Evolutionary conservation across 2,113 vertebrate species (phyloP), one percentile per base, ranked within the genome.

Genomic region (Lampris incognitus): DNA sequence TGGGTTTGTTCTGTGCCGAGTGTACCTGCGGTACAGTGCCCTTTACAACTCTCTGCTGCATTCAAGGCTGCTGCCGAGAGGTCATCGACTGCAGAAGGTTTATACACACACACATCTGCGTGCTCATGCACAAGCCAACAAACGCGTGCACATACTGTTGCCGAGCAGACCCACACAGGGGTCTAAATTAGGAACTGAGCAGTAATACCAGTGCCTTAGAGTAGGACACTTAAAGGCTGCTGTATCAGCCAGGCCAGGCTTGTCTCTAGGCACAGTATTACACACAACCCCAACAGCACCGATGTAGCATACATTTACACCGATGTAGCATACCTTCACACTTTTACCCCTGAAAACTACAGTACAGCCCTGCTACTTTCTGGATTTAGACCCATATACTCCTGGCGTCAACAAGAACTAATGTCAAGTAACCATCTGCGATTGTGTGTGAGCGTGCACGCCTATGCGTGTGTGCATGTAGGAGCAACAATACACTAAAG

Each of bases 141-240:
- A 9, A 50, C 2, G 38, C n/a, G 39, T 4, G 9, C 63, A 66
- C 10, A 40, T 51, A 57, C 84, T 78, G 88, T 87, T 85, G 87
- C 87, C 40, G 78, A 89, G 85, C 78, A 91, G 79, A 88, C 81
- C 79, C 66, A 81, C 62, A 48, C 49, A 59, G 58, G 74, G 69
- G 76, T 69, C 84, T 89, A 86, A 90, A 82, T 86, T 82, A 76
- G 76, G 85, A 86, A 85, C 70, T 83, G 79, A 70, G 75, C 84
- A 66, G 61, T 42, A 62, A 39, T 39, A 78, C 38, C 4, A 6
- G 56, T 46, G 54, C 73, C 60, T 46, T 72, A 60, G 59, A 36
- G 72, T 13, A 83, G 52, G 38, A 74, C 57, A 71, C 65, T 81
- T 9, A 37, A 46, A 58, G 57, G 72, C 85, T n/a, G 55, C 72